Base-by-base conservation (phyloP, 2,113 vertebrate species). In the Zeus faber region DNA sequence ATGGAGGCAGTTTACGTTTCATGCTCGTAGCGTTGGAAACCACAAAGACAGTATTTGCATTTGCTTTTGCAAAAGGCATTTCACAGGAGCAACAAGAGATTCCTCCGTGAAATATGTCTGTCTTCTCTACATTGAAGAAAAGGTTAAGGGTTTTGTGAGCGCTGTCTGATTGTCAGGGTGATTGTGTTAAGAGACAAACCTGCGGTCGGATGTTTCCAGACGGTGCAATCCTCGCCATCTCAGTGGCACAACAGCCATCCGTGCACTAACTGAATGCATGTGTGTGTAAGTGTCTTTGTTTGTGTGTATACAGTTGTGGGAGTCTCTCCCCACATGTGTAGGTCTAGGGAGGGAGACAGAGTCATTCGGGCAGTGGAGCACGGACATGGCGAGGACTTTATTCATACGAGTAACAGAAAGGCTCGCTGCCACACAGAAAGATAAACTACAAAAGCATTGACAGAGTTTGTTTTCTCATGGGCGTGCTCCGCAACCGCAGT, bases 51-150 rank as follows among this genome's bases (percentile, higher is more conserved):
- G 62, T 61, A 81, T 84, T 84, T 83, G 76, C 76, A 80, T 81
- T 70, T 41, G 65, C 48, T 74, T 86, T 81, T 86, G 75, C 77
- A 79, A 79, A n/a, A 81, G 51, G 72, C 66, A 64, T 71, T 84
- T 76, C 52, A n/a, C n/a, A 75, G 65, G 74, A 76, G 70, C 52
- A 54, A 71, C 22, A 65, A 55, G 59, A 57, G 56, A n/a, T 53
- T 2, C 54, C 65, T 52, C 51, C 47, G 62, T 40, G 39, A 48
- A 51, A 54, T 24, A 52, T 25, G 31, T 10, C 51, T 22, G 22
- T 44, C 59, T 54, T 57, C 29, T 41, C 35, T 63, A 47, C 22
- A 50, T 65, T 68, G 63, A 55, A 44, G 43, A 47, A 23, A 41
- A 45, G 47, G 21, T 5, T 64, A 4, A 7, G 21, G 1, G 22